Conservation (phyloP, 1,140 invertebrate species). For the Achatina immaculata region DNA sequence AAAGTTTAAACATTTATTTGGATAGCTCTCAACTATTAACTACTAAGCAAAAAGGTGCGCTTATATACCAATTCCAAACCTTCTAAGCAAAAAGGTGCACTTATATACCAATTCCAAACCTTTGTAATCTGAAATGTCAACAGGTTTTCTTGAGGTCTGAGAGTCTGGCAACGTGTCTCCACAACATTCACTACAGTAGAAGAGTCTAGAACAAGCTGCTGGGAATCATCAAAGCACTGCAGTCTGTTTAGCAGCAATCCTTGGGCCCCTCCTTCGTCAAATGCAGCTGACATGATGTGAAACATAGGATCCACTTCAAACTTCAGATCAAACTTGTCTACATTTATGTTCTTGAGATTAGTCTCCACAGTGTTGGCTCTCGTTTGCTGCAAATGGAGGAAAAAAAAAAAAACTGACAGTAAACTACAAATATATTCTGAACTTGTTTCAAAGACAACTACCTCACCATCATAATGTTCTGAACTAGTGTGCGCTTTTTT, state of each 20-base stretch:
- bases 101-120: conserved; percentile 48
- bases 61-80: no score
- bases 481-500: background rate
- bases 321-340: conserved; percentile 70
- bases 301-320: conserved; percentile 73
- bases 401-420: background rate
- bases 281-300: conserved; percentile 70
- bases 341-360: conserved; percentile 71
- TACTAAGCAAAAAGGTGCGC: no score
- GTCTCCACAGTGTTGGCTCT: conserved; percentile 69
- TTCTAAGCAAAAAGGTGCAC: no score
- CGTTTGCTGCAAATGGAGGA: conserved; percentile 46
- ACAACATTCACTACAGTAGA: conserved; percentile 49
- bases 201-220: conserved; percentile 65
- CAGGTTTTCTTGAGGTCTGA: conserved; percentile 32
- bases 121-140: conserved; percentile 54
- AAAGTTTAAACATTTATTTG: no score
- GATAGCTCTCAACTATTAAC: no score
- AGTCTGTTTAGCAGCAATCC: conserved; percentile 71
- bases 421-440: background rate
- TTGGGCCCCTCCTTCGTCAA: conserved; percentile 72
- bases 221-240: conserved; percentile 64
- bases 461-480: background rate
- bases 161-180: conserved; percentile 37
- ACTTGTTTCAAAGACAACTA: background rate